Percentiles rank a stretch among this genome's conserved stretches.
Conservation (phyloP, 2,113 vertebrate species). For the Heliornis fulica region DNA sequence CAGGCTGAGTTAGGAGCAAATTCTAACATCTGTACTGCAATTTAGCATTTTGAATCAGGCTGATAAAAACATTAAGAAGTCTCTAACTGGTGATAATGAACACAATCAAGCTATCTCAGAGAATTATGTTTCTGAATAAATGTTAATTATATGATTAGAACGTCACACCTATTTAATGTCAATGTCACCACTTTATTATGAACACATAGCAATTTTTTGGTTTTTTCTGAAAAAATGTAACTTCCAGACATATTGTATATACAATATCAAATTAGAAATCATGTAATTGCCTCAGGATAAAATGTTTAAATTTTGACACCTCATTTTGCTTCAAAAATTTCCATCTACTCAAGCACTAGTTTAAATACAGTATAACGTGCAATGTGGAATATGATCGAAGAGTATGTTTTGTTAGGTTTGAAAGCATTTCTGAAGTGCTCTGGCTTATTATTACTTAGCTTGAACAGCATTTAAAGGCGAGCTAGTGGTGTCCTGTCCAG, state of each 20-base stretch:
- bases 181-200: background rate
- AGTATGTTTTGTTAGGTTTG: background rate
- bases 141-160: slow-evolving; percentile 8
- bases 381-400: background rate
- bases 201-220: background rate
- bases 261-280: background rate
- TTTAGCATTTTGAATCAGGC: background rate
- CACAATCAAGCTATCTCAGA: background rate
- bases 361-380: background rate
- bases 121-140: slow-evolving; percentile 24
- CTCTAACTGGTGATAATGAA: slow-evolving; percentile 14
- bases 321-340: background rate
- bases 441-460: background rate
- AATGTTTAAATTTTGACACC: background rate
- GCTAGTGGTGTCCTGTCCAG: background rate
- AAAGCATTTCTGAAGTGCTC: background rate
- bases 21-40: background rate
- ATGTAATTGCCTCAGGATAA: background rate
- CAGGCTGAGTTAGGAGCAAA: background rate
- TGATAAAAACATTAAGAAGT: background rate
- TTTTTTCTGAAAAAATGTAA: background rate
- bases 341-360: background rate
- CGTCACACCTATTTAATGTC: background rate
- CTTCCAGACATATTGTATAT: background rate
- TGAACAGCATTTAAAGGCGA: background rate